Percentiles rank a stretch among this genome's conserved stretches.
phyloP scores from a whole-genome alignment of 2,797 vertebrate species.

The Ctenochaetus hawaiiensis region DNA sequence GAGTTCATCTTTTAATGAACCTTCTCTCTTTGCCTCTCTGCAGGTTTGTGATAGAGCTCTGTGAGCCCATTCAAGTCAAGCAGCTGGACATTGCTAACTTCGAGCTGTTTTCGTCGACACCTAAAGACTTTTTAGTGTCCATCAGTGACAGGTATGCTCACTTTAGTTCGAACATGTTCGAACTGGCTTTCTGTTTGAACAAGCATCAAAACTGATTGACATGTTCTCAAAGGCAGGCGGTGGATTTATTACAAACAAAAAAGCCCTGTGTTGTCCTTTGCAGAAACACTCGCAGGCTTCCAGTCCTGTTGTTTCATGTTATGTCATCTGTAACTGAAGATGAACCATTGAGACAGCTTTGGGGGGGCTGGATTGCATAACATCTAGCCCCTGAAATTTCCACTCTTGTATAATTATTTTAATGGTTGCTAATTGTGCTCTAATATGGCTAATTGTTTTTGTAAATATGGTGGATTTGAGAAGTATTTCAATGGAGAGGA shows the following conservation, averaged over 20 bases:
- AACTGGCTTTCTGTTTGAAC: neutral
- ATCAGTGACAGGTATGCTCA: constrained; percentile 94
- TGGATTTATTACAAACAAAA: neutral
- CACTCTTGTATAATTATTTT: neutral
- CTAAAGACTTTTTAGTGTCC: constrained; percentile 97
- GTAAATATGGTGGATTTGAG: neutral
- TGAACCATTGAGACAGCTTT: neutral
- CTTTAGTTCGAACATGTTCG: neutral
- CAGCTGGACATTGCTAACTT: constrained; percentile 99
- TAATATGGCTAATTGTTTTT: neutral
- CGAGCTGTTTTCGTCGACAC: constrained; percentile 98
- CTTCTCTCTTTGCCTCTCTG: neutral
- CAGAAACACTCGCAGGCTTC: accelerated
- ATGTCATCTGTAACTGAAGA: neutral
- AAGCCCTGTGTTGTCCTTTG: neutral
- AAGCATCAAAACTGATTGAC: accelerated
- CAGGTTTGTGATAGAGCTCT: constrained; percentile 93
- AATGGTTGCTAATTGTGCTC: neutral
- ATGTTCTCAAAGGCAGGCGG: neutral
- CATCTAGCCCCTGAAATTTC: neutral
- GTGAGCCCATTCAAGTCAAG: constrained; percentile 98
- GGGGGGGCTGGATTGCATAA: neutral
- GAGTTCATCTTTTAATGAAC: neutral
- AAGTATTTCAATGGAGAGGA: neutral
- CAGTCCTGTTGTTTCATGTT: neutral